Evolutionary conservation across 2,113 vertebrate genomes (phyloP), one percentile per base, ranked within the genome.

Genomic region (Xiphias gladius): DNA sequence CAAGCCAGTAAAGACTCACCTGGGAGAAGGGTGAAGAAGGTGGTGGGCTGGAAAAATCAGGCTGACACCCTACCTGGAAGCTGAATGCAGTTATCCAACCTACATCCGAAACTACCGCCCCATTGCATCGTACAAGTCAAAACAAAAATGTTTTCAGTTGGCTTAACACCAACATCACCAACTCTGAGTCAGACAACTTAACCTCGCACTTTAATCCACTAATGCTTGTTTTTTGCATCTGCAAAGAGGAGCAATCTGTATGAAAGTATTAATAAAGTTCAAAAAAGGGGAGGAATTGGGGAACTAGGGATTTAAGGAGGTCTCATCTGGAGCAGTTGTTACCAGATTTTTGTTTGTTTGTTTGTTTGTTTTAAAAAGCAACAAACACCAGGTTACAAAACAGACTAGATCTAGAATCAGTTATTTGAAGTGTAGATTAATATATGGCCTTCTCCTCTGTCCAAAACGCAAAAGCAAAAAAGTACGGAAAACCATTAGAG

Each of bases 261-360:
- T 85, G 46, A 79, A 71, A 76, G 63, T 77, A 79, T 87, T 86
- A 55, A 66, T 54, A 74, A 7, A 1, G 50, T 64, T 62, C 11
- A 61, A 65, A 86, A 82, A 63, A 76, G 61, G n/a, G 52, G 24
- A 75, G 72, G 82, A 84, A 85, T 85, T 78, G 85, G 4, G 57
- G 80, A 83, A 90, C 85, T 79, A 82, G 61, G 20, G 74, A 82
- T n/a, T 86, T 84, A 78, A 84, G 72, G 50, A 85, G 84, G 69
- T 85, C 69, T 85, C 76, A 80, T 68, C 58, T 82, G 73, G 37
- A 83, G 78, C 59, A 62, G 62, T 54, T 79, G 72, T 80, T 74
- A 62, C 50, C 3, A 13, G n/a, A 24, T 82, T 65, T 7, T n/a
- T 57, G 28, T 46, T 16, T 66, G 39, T 46, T 66, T 55, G 13